Conservation (phyloP, 2,888 invertebrate genomes). For the Caenorhabditis sp. region DNA sequence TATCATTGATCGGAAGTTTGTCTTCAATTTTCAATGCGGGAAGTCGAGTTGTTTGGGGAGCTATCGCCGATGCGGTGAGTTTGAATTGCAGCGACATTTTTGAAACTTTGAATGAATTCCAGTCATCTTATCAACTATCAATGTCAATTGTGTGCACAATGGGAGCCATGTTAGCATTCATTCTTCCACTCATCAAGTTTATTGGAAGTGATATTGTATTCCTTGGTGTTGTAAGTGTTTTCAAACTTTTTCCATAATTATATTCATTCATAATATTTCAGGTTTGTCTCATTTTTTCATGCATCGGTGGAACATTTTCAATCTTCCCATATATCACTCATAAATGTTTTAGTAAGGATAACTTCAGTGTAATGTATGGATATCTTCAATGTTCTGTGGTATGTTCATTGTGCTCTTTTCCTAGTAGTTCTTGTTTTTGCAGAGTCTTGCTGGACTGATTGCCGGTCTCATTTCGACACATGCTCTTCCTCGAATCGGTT, state of each 20-base stretch:
- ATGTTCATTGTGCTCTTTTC: no score
- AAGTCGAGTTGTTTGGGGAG: constrained; percentile 65
- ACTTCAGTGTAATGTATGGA: constrained; percentile 67
- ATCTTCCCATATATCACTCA: constrained; percentile 65
- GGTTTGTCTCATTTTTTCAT: constrained; percentile 63
- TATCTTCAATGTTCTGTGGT: constrained; percentile 61
- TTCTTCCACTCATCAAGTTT: constrained; percentile 52
- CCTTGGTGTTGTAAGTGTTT: constrained; percentile 33
- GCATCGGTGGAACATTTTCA: constrained; percentile 66
- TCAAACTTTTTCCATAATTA: no score
- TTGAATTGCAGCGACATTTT: constrained; percentile 2
- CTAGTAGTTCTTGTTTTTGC: no score
- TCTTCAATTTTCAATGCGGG: constrained; percentile 64
- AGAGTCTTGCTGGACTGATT: constrained; percentile 63
- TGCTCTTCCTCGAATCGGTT: constrained; percentile 53
- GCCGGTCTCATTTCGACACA: constrained; percentile 63
- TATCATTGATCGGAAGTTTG: constrained; percentile 65
- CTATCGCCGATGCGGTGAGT: constrained; percentile 59
- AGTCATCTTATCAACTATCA: constrained; percentile 65
- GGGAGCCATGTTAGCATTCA: constrained; percentile 60
- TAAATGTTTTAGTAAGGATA: constrained; percentile 61
- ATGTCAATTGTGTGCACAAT: constrained; percentile 63
- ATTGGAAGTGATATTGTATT: constrained; percentile 47
- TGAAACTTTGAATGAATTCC: constrained; percentile 2
- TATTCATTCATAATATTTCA: constrained; percentile 13